These are phyloP conservation scores for Bombus difficillimus DNA, from an alignment of 1,140 invertebrate species.

Conservation along the genomic window DNA sequence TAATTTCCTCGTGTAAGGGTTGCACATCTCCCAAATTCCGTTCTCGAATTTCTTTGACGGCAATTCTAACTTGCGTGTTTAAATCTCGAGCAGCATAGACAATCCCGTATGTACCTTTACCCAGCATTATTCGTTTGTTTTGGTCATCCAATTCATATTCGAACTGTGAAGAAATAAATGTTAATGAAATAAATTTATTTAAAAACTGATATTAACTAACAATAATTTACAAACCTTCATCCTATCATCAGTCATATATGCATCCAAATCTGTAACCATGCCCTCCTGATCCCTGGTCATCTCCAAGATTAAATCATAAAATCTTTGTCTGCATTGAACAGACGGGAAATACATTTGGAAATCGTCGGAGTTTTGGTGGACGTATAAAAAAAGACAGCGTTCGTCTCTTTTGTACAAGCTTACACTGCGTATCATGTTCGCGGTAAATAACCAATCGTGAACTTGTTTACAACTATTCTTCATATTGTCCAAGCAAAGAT, in stretches of 20 bases:
- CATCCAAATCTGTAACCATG: constrained; percentile 91
- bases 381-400: constrained; percentile 97
- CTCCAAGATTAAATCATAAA: constrained; percentile 91
- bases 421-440: constrained; percentile 95
- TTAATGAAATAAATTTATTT: constrained; percentile 10
- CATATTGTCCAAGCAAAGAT: constrained; percentile 91
- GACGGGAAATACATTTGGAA: constrained; percentile 99
- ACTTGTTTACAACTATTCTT: constrained; percentile 91
- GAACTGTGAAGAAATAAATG: constrained; percentile 86
- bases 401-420: constrained; percentile 98
- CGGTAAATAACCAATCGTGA: constrained; percentile 97
- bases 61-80: constrained; percentile 97
- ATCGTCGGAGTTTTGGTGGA: constrained; percentile 98
- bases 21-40: constrained; percentile 98
- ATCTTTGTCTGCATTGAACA: constrained; percentile 90
- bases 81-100: constrained; percentile 98
- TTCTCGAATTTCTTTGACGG: constrained; percentile 99
- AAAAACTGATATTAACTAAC: constrained; percentile 27
- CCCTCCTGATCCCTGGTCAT: constrained; percentile 94
- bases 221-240: constrained; percentile 84
- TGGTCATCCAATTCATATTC: constrained; percentile 98
- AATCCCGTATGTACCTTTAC: constrained; percentile 97
- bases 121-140: constrained; percentile 93
- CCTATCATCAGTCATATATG: constrained; percentile 87
- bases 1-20: constrained; percentile 99